Evolutionary conservation across 2,888 invertebrate genomes (phyloP).

Genomic region (Apeira syringaria): DNA sequence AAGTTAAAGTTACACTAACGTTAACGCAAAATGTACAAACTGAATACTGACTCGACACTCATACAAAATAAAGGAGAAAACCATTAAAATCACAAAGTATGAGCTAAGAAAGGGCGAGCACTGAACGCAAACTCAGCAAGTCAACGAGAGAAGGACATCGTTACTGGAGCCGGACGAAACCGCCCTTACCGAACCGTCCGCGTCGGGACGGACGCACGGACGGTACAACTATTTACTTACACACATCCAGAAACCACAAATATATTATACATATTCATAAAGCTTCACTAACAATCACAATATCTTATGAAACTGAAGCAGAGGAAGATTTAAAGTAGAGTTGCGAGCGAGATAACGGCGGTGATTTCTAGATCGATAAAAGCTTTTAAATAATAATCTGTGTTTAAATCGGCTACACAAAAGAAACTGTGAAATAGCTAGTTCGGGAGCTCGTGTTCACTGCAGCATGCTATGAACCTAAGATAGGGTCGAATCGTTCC

Average conservation of each 20-base stretch:
- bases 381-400: slow-evolving; percentile 17
- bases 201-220: slow-evolving; percentile 25
- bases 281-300: slow-evolving; percentile 18
- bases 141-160: slow-evolving; percentile 30
- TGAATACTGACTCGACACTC: slow-evolving; percentile 22
- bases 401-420: slow-evolving; percentile 12
- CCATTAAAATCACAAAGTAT: slow-evolving; percentile 28
- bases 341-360: slow-evolving; percentile 12
- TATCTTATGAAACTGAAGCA: slow-evolving; percentile 16
- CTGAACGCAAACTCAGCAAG: slow-evolving; percentile 31
- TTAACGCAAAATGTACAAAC: no score
- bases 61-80: slow-evolving; percentile 29
- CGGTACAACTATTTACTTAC: slow-evolving; percentile 26
- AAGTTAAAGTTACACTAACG: no score
- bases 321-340: slow-evolving; percentile 7
- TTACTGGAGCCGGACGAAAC: slow-evolving; percentile 40
- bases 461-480: slow-evolving; percentile 13
- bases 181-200: slow-evolving; percentile 40
- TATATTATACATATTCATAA: slow-evolving; percentile 9
- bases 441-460: slow-evolving; percentile 16
- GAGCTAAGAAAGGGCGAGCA: slow-evolving; percentile 31
- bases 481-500: background rate
- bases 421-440: slow-evolving; percentile 18
- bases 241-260: slow-evolving; percentile 20
- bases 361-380: slow-evolving; percentile 16